Conservation (phyloP, 2,797 vertebrate species). For the Lutjanus campechanus region DNA sequence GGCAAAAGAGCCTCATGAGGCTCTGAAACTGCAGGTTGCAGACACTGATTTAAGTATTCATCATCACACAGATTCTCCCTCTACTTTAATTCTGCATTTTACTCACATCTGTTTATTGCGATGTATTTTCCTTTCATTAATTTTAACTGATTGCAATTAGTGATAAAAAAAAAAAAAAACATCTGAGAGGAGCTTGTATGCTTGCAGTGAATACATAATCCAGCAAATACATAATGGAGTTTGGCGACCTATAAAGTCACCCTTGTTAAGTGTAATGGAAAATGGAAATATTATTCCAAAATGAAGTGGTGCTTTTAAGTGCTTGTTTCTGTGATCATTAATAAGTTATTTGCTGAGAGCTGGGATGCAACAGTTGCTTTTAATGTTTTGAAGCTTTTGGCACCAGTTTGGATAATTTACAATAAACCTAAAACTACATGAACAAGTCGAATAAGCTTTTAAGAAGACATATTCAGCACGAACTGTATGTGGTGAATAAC, state of each 20-base stretch:
- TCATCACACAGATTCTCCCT: background rate
- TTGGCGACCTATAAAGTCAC: conserved; percentile 5
- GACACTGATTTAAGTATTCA: background rate
- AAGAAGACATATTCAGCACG: background rate
- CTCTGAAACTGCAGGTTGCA: too few relatives aligned
- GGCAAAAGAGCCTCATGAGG: too few relatives aligned
- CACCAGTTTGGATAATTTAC: background rate
- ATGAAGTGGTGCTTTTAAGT: conserved; percentile 32
- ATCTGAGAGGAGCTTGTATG: background rate
- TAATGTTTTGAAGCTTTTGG: background rate
- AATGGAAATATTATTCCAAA: conserved; percentile 23
- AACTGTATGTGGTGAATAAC: background rate
- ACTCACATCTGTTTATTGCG: background rate
- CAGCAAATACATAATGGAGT: conserved; percentile 18
- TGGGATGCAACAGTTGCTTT: conserved; percentile 5
- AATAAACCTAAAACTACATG: background rate
- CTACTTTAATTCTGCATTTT: background rate
- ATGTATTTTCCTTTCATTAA: conserved; percentile 6
- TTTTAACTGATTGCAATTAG: conserved; percentile 23
- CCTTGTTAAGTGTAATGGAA: conserved; percentile 17
- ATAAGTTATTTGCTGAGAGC: background rate
- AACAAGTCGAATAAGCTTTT: background rate
- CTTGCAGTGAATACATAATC: conserved; percentile 2
- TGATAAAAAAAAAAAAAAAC: background rate
- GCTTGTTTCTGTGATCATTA: conserved; percentile 19